These are phyloP conservation scores for Malthinus seriepunctatus DNA, from an alignment of 2,888 invertebrate species.

Conservation along the genomic window DNA sequence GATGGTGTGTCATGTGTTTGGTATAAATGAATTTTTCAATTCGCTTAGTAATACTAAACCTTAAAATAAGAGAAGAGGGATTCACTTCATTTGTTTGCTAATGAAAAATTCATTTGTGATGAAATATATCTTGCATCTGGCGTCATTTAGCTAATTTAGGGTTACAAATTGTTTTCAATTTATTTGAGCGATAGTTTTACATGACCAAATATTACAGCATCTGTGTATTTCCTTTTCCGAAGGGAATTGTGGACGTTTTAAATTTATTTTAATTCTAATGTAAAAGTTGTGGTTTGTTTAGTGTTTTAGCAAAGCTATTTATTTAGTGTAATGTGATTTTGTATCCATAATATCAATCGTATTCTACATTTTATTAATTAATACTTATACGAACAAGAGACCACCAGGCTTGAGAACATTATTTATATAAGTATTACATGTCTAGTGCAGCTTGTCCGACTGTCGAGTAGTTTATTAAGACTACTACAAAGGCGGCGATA, in stretches of 20 bases:
- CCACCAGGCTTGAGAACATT: slow-evolving; percentile 24
- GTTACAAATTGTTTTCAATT: slow-evolving; percentile 30
- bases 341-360: slow-evolving; percentile 22
- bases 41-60: slow-evolving; percentile 17
- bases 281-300: not conserved
- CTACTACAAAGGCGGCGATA: slow-evolving; percentile 23
- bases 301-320: not conserved
- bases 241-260: not conserved
- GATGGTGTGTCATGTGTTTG: slow-evolving; percentile 24
- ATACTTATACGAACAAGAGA: slow-evolving; percentile 25
- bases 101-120: slow-evolving; percentile 30
- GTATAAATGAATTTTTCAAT: slow-evolving; percentile 4
- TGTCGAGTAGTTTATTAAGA: slow-evolving; percentile 22
- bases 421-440: slow-evolving; percentile 25
- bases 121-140: slow-evolving; percentile 28
- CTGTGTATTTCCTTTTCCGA: slow-evolving; percentile 4
- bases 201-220: slow-evolving; percentile 3
- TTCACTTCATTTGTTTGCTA: slow-evolving; percentile 22
- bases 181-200: slow-evolving; percentile 15
- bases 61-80: slow-evolving; percentile 11
- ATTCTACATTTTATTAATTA: slow-evolving; percentile 26
- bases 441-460: slow-evolving; percentile 22
- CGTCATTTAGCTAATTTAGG: slow-evolving; percentile 27
- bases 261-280: too few species aligned
- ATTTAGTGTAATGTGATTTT: slow-evolving; percentile 17